Percentiles rank a stretch among this genome's conserved stretches.
phyloP scores from a whole-genome alignment of 2,797 vertebrate species.

The Prunella strophiata region DNA sequence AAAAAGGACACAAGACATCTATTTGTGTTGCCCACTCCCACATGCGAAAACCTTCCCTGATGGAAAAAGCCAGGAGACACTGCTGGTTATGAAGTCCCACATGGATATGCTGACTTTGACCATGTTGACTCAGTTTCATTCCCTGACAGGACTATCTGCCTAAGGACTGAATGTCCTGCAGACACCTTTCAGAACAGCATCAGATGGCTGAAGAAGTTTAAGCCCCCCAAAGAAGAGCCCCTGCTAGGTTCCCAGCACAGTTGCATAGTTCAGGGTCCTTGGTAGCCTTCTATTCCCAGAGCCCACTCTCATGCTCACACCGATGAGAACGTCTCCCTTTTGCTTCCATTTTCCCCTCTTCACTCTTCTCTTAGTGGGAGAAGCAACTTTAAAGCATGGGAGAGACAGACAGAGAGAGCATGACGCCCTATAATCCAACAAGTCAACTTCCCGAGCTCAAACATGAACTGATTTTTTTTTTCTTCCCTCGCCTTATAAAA shows the following conservation, averaged over 20 bases:
- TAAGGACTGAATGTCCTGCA: background rate
- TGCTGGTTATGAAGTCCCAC: background rate
- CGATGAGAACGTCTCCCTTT: background rate
- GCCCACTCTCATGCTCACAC: background rate
- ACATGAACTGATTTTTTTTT: conserved; percentile 84
- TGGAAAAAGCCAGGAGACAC: background rate
- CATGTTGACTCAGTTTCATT: background rate
- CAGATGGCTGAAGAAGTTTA: background rate
- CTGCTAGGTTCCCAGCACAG: background rate
- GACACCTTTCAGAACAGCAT: background rate
- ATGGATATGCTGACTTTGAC: background rate
- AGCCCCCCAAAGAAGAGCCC: background rate
- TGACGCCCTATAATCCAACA: conserved; percentile 80
- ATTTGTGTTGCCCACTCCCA: background rate
- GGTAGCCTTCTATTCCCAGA: background rate
- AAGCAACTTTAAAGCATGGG: conserved; percentile 73
- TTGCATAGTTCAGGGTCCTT: background rate
- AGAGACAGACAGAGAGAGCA: conserved; percentile 72
- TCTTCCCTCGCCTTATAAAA: conserved; percentile 87
- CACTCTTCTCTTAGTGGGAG: conserved; percentile 49
- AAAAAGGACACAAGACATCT: background rate
- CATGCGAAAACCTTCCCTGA: background rate
- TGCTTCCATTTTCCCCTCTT: conserved; percentile 12
- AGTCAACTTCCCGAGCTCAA: conserved; percentile 94
- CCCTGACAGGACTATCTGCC: background rate